Percentiles rank a stretch among this genome's conserved stretches.
Conservation (phyloP, 2,888 invertebrate genomes). For the Rhogogaster chlorosoma region DNA sequence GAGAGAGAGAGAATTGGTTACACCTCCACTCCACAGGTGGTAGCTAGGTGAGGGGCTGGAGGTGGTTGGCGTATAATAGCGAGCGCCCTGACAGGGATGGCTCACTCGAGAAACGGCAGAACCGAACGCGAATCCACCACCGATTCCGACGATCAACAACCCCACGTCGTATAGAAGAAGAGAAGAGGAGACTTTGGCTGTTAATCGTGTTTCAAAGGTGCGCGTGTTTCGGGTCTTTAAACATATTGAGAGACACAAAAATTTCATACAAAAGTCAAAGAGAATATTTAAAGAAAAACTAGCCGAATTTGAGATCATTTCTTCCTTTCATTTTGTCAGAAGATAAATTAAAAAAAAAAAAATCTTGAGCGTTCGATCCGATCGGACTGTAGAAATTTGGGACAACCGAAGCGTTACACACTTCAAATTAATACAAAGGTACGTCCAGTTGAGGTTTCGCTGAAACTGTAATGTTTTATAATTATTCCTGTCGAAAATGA, state of each 20-base stretch:
- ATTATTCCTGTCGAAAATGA: background rate
- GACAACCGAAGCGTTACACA: background rate
- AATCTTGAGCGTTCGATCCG: background rate
- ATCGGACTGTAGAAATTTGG: background rate
- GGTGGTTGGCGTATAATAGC: slow-evolving; percentile 74
- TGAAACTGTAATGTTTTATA: background rate
- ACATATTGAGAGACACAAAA: background rate
- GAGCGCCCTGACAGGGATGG: slow-evolving; percentile 70
- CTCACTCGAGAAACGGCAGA: slow-evolving; percentile 64
- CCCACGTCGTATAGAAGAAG: background rate
- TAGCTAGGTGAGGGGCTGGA: slow-evolving; percentile 58
- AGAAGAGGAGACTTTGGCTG: background rate
- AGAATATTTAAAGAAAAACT: background rate
- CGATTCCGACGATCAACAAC: slow-evolving; percentile 18
- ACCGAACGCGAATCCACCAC: slow-evolving; percentile 42
- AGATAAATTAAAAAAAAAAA: background rate
- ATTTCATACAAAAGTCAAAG: background rate
- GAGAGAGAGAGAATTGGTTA: slow-evolving; percentile 21
- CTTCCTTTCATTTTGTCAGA: background rate
- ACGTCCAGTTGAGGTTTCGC: background rate
- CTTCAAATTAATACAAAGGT: background rate
- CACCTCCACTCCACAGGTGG: slow-evolving; percentile 49
- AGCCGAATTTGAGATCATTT: background rate
- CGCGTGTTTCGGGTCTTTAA: background rate
- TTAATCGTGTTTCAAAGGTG: background rate